These are phyloP conservation scores for Mico argentatus DNA, from an alignment of 2,797 vertebrate genomes.

Conservation along the genomic window DNA sequence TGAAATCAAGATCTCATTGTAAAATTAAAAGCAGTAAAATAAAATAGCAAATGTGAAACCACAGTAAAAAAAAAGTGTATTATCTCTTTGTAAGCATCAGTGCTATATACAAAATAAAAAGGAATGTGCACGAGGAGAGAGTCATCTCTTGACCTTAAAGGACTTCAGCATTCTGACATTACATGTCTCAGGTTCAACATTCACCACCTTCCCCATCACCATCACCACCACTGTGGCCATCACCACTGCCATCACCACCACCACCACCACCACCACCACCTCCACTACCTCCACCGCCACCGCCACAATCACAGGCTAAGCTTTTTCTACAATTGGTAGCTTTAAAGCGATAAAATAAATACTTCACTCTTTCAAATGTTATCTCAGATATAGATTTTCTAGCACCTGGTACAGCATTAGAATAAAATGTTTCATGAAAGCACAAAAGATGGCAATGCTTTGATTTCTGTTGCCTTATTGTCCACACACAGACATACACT, in stretches of 20 bases:
- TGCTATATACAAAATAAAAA: not conserved
- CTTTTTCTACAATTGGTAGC: not conserved
- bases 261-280: accelerated
- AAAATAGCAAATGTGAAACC: conserved; percentile 29
- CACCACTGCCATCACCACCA: too few relatives aligned
- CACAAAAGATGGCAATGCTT: conserved; percentile 74
- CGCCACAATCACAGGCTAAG: not conserved
- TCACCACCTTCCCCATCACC: not conserved
- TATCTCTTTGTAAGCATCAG: not conserved
- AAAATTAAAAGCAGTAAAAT: conserved; percentile 32
- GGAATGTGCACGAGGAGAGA: not conserved
- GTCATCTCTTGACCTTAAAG: not conserved
- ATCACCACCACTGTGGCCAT: not conserved
- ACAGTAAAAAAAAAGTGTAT: not conserved
- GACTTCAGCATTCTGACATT: not conserved
- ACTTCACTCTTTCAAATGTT: conserved; percentile 70
- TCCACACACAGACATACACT: conserved; percentile 61
- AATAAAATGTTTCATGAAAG: conserved; percentile 77
- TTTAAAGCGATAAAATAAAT: conserved; percentile 70
- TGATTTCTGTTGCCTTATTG: conserved; percentile 60
- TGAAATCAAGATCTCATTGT: conserved; percentile 11
- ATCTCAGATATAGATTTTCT: conserved; percentile 70
- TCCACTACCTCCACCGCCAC: not conserved
- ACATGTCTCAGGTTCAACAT: not conserved
- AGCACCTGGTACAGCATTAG: conserved; percentile 71